Evolutionary conservation across 2,113 vertebrate species (phyloP).

Genomic region (Petrocephalus microphthalmus): DNA sequence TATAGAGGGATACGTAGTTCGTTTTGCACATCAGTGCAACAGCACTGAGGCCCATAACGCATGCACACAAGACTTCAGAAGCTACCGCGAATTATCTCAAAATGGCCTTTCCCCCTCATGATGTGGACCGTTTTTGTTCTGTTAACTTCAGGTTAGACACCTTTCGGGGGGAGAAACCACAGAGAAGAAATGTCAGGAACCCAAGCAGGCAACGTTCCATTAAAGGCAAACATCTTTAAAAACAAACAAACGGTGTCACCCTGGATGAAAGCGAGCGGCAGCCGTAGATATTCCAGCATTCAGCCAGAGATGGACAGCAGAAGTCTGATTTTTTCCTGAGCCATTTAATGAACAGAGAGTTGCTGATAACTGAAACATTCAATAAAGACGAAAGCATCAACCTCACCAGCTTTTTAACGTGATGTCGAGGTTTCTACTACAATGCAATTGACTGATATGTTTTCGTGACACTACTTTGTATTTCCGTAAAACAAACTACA

Average conservation of each 20-base stretch:
- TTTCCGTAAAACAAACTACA: not conserved
- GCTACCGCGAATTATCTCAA: not conserved
- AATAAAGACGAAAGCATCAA: not conserved
- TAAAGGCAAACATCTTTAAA: not conserved
- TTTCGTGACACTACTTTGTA: not conserved
- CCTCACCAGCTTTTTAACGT: not conserved
- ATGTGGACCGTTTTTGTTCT: not conserved
- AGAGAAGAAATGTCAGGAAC: not conserved
- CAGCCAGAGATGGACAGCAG: slow-evolving; percentile 45
- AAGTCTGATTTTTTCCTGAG: slow-evolving; percentile 42
- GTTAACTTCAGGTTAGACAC: not conserved
- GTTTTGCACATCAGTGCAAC: not conserved
- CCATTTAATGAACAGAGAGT: slow-evolving; percentile 35
- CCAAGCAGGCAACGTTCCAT: not conserved
- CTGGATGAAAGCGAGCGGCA: not conserved
- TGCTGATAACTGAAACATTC: not conserved
- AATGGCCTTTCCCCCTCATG: not conserved
- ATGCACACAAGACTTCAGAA: not conserved
- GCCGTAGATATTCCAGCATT: slow-evolving; percentile 30
- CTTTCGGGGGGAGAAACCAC: not conserved
- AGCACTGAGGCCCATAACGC: too few relatives aligned
- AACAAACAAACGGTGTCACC: slow-evolving; percentile 4
- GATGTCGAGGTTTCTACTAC: not conserved
- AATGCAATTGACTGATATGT: not conserved
- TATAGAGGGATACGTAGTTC: not conserved